Evolutionary conservation across 2,113 vertebrate species (phyloP).

Genomic region (Equus przewalskii): DNA sequence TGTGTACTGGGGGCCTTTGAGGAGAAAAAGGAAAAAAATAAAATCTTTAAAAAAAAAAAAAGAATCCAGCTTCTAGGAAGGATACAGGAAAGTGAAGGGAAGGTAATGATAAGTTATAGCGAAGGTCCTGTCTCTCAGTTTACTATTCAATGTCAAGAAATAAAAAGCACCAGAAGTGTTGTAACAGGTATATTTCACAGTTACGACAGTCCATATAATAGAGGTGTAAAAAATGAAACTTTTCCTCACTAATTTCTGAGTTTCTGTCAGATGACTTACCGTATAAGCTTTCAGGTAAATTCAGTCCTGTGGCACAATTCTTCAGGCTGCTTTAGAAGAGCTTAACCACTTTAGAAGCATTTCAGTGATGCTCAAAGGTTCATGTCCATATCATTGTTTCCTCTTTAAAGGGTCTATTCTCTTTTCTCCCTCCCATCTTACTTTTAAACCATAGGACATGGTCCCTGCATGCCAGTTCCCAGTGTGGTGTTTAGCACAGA

Average conservation of each 20-base stretch:
- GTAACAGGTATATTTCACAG: constrained; percentile 51
- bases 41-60: background rate
- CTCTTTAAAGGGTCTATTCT: background rate
- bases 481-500: background rate
- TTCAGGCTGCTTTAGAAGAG: background rate
- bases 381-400: background rate
- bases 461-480: background rate
- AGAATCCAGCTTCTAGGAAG: background rate
- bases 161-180: background rate
- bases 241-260: constrained; percentile 20
- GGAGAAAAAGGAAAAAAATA: too few relatives aligned
- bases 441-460: background rate
- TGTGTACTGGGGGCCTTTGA: too few relatives aligned
- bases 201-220: constrained; percentile 26
- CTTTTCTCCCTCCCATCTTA: background rate
- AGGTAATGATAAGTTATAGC: background rate
- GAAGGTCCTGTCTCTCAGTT: background rate
- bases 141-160: constrained; percentile 53
- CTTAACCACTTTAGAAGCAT: background rate
- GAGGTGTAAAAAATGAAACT: background rate
- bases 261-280: background rate
- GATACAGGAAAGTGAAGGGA: background rate
- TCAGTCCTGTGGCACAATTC: background rate
- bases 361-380: background rate
- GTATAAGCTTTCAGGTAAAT: background rate